These are phyloP conservation scores for Cladopsammia gracilis DNA, from an alignment of 64 coral and sea anemone genomes.

Conservation along the genomic window DNA sequence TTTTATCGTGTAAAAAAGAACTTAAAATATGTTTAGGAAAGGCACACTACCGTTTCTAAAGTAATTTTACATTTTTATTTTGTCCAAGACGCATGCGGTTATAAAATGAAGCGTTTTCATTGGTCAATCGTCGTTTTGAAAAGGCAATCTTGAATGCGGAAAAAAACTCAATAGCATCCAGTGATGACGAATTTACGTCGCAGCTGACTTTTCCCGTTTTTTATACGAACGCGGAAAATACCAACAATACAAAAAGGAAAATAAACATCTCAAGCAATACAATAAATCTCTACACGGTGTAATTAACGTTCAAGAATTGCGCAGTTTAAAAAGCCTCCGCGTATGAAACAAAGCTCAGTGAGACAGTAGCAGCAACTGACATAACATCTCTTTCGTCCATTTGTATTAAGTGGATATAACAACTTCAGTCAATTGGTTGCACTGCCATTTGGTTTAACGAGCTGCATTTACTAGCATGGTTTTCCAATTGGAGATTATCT, in stretches of 20 bases:
- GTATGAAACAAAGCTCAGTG: not conserved
- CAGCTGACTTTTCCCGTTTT: conserved; percentile 8
- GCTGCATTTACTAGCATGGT: not conserved
- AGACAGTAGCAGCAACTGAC: not conserved
- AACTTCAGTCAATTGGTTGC: not conserved
- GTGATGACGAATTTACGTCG: not conserved
- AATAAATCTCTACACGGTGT: not conserved
- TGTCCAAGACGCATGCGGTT: too few species aligned
- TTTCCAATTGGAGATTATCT: not conserved
- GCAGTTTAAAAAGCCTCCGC: not conserved
- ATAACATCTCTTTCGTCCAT: not conserved
- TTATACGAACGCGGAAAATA: conserved; percentile 10
- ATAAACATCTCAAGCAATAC: not conserved
- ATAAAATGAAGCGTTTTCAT: not conserved
- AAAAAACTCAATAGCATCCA: not conserved
- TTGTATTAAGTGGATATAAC: not conserved
- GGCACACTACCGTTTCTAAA: too few species aligned
- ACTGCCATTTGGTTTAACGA: not conserved
- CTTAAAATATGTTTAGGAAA: too few species aligned
- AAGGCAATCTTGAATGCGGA: conserved; percentile 3
- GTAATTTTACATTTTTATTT: too few species aligned
- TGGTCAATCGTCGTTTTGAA: not conserved
- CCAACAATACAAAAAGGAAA: not conserved
- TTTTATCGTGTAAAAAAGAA: too few species aligned
- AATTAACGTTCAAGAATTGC: not conserved